phyloP scores from a whole-genome alignment of 2,797 vertebrate genomes.

The Cynodonichthys magdalenae region DNA sequence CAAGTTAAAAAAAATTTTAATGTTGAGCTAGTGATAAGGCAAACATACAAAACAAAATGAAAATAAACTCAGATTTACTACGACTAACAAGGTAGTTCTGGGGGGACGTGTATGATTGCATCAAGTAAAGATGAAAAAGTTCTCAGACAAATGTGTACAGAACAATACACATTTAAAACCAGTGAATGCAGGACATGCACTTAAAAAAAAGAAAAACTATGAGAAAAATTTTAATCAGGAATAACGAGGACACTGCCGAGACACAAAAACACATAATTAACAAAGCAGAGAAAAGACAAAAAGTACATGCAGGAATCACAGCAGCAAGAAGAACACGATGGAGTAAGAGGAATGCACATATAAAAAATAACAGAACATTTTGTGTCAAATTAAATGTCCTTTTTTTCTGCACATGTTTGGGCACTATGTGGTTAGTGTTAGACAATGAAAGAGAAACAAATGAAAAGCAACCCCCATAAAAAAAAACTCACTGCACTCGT shows the following conservation, averaged over 20 bases:
- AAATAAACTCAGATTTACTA: not conserved
- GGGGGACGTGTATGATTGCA: too few relatives aligned
- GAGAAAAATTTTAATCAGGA: not conserved
- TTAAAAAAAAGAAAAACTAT: not conserved
- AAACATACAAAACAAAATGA: not conserved
- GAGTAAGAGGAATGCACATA: not conserved
- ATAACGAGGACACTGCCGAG: not conserved
- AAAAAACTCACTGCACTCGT: not conserved
- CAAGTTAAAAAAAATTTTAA: not conserved
- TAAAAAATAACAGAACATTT: not conserved
- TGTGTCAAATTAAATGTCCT: too few relatives aligned
- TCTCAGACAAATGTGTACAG: too few relatives aligned
- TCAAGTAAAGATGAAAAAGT: too few relatives aligned
- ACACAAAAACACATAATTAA: not conserved
- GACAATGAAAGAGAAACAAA: not conserved
- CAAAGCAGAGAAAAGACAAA: not conserved
- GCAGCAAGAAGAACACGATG: not conserved
- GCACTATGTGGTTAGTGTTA: not conserved
- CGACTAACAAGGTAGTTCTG: too few relatives aligned
- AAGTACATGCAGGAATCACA: not conserved
- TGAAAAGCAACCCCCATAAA: not conserved
- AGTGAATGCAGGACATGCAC: not conserved
- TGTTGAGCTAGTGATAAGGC: not conserved
- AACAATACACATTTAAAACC: not conserved
- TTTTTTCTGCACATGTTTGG: not conserved